Percentiles rank a stretch among this genome's conserved stretches.
Evolutionary conservation across 1,140 invertebrate species (phyloP).

Genomic region (Drosophila eugracilis): DNA sequence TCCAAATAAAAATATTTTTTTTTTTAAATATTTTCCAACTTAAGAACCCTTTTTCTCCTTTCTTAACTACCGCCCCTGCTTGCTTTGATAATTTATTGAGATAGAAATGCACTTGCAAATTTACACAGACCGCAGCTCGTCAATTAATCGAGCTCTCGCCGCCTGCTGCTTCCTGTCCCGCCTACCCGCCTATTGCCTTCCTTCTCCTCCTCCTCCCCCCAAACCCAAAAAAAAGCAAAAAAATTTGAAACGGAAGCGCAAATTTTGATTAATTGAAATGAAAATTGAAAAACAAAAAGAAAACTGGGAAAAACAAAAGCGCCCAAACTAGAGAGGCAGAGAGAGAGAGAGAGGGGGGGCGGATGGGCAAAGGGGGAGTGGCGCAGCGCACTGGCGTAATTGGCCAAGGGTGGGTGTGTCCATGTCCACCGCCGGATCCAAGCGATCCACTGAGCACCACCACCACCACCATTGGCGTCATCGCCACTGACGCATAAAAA

Average conservation of each 20-base stretch:
- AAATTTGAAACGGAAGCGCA: constrained; percentile 66
- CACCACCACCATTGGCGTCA: constrained; percentile 61
- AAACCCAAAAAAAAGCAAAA: no score
- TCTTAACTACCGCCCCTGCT: constrained; percentile 11
- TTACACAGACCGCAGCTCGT: constrained; percentile 49
- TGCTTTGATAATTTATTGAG: constrained; percentile 64
- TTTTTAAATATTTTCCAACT: no score
- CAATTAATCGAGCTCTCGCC: constrained; percentile 55
- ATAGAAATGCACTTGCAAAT: constrained; percentile 54
- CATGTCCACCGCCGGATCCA: constrained; percentile 39
- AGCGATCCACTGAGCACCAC: constrained; percentile 15
- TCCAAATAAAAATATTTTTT: no score
- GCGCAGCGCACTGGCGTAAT: constrained; percentile 43
- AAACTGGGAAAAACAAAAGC: constrained; percentile 5
- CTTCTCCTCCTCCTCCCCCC: no score
- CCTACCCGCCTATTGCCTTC: no score
- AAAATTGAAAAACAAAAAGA: constrained; percentile 38
- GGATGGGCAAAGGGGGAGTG: neutral
- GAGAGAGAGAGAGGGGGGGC: no score
- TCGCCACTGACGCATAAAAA: constrained; percentile 67
- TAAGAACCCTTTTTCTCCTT: no score
- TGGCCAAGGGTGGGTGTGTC: constrained; percentile 46
- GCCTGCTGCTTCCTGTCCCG: constrained; percentile 2
- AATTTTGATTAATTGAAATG: constrained; percentile 76
- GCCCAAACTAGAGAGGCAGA: neutral